Evolutionary conservation across 2,113 vertebrate species (phyloP).

Genomic region (Mus musculus): GRCm39 chr19:27670001-27670500

Average conservation of each 20-base stretch:
- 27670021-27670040: too few species aligned
- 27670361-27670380: background rate
- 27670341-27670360: background rate
- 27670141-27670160: background rate
- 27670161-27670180: too few species aligned
- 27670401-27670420: background rate
- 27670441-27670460: background rate
- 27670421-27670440: background rate
- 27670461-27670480: background rate
- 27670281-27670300: slow-evolving; percentile 18
- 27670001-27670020: background rate
- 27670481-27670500: background rate
- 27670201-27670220: background rate
- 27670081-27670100: background rate
- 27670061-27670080: background rate
- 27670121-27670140: background rate
- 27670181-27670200: background rate
- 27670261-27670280: background rate
- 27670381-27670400: background rate
- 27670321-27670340: background rate
- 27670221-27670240: background rate
- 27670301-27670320: background rate
- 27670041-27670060: background rate
- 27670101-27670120: background rate
- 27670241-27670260: background rate